Conservation (phyloP, 1,140 invertebrate genomes). For the Ladona fulva region DNA sequence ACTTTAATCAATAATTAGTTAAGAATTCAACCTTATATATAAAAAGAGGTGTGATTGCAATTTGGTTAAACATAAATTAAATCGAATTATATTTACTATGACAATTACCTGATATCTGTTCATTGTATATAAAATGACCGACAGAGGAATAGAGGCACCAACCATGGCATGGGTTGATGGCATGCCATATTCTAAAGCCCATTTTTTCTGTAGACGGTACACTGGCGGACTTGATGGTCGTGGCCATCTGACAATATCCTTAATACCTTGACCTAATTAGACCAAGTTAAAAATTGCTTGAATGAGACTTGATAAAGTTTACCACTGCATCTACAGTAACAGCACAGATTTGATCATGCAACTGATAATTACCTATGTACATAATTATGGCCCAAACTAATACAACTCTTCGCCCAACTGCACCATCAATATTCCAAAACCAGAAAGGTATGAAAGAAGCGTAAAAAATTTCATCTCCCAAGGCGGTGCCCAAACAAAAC, state of each 20-base stretch:
- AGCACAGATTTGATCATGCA: no score
- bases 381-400: conserved; percentile 77
- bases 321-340: no score
- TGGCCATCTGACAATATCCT: conserved; percentile 79
- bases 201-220: conserved; percentile 71
- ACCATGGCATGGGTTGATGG: conserved; percentile 92
- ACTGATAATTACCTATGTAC: conserved; percentile 56
- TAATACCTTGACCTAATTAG: conserved; percentile 66
- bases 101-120: conserved; percentile 57
- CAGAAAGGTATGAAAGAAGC: conserved; percentile 78
- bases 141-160: conserved; percentile 74
- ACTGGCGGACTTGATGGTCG: conserved; percentile 73
- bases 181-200: conserved; percentile 85
- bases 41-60: no score
- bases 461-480: conserved; percentile 87
- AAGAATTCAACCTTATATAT: no score
- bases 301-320: no score
- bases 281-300: conserved; percentile 14
- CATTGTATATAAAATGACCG: conserved; percentile 67
- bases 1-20: no score
- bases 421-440: conserved; percentile 86
- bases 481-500: conserved; percentile 68
- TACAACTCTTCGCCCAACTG: conserved; percentile 66
- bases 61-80: no score
- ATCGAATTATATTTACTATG: no score